Evolutionary conservation across 2,113 vertebrate species (phyloP).

Genomic region (Smithornis capensis): DNA sequence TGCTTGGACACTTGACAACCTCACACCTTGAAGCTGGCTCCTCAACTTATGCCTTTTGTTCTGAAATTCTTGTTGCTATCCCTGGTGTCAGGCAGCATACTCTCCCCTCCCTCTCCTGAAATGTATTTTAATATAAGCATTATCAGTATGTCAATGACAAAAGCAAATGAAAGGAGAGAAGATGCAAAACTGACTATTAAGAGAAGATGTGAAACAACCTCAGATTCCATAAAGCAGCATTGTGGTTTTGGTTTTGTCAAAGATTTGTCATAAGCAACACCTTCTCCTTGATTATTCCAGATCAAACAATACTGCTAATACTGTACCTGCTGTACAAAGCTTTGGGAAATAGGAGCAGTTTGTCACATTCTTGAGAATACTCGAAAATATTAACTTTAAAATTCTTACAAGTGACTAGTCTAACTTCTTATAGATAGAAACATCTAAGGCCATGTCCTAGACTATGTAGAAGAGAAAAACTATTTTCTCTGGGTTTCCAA

Average conservation of each 20-base stretch:
- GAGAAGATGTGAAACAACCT: not conserved
- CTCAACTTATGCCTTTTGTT: not conserved
- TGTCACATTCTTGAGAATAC: not conserved
- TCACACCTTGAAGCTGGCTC: not conserved
- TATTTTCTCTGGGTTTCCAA: not conserved
- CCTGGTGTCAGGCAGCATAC: not conserved
- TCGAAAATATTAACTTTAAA: not conserved
- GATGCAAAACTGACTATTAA: not conserved
- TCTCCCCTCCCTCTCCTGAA: not conserved
- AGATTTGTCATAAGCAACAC: not conserved
- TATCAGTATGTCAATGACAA: accelerated
- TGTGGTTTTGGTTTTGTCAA: not conserved
- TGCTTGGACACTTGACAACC: not conserved
- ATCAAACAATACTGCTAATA: not conserved
- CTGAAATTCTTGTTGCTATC: not conserved
- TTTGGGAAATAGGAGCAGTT: not conserved
- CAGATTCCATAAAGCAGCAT: not conserved
- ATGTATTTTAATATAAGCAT: not conserved
- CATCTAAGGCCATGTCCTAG: not conserved
- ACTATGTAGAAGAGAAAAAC: not conserved
- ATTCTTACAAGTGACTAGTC: not conserved
- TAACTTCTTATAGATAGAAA: not conserved
- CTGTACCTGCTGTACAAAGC: not conserved
- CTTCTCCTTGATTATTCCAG: not conserved
- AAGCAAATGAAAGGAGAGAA: not conserved